A percentile compares a stretch with the other conserved stretches of the same genome.
Conservation (phyloP, 2,797 vertebrate genomes). For the Malacoctenus gilli region DNA sequence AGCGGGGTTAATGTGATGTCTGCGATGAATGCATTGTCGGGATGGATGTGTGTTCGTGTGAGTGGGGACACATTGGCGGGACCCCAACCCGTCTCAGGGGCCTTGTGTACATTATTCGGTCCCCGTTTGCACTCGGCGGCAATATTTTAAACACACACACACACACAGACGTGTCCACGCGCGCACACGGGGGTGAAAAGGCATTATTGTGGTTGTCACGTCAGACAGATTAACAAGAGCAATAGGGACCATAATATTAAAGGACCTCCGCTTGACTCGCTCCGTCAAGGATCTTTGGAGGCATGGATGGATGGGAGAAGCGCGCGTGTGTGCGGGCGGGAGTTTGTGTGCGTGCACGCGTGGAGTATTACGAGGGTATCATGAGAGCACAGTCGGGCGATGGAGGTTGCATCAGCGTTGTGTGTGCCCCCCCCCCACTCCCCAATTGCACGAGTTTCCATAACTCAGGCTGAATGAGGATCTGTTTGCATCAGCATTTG, state of each 20-base stretch:
- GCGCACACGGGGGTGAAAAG: constrained; percentile 22
- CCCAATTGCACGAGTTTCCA: constrained; percentile 28
- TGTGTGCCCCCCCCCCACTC: constrained; percentile 6
- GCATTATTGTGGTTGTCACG: constrained; percentile 63
- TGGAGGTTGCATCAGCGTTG: constrained; percentile 67
- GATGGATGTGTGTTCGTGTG: constrained; percentile 46
- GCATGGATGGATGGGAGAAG: constrained; percentile 22
- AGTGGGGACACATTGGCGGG: constrained; percentile 32
- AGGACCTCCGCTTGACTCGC: constrained; percentile 61
- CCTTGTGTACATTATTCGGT: constrained; percentile 47
- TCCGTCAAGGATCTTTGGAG: constrained; percentile 51
- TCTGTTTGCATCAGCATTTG: constrained; percentile 67
- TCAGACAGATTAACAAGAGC: constrained; percentile 67
- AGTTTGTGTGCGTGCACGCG: constrained; percentile 11
- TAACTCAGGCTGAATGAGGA: constrained; percentile 21
- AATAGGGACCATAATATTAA: constrained; percentile 60
- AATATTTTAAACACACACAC: constrained; percentile 47
- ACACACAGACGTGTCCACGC: neutral
- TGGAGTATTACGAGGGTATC: constrained; percentile 12
- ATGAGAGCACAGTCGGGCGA: constrained; percentile 15
- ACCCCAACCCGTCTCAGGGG: constrained; percentile 50
- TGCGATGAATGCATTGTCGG: constrained; percentile 54
- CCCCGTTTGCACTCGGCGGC: constrained; percentile 36
- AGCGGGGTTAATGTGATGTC: constrained; percentile 61
- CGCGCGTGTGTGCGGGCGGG: constrained; percentile 6